Percentiles rank a stretch among this genome's conserved stretches.
phyloP scores from a whole-genome alignment of 2,888 invertebrate species.

The Caenorhabditis uteleia region DNA sequence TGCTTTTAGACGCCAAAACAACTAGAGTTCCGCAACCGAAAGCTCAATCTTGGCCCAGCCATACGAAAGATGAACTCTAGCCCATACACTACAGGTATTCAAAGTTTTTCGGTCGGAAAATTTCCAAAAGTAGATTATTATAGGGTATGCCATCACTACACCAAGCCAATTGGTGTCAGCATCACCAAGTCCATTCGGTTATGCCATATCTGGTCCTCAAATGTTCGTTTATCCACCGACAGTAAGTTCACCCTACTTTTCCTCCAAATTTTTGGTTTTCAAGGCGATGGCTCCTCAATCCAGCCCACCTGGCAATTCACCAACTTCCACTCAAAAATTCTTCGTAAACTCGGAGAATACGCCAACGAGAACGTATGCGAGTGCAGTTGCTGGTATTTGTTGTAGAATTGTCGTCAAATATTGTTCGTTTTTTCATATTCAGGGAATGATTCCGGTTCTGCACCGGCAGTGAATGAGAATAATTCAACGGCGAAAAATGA shows the following conservation, averaged over 20 bases:
- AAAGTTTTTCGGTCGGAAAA: neutral
- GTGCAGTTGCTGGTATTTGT: conserved; percentile 8
- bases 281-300: neutral
- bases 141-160: conserved; percentile 12
- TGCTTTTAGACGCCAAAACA: conserved; percentile 37
- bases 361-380: conserved; percentile 13
- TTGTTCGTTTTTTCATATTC: too few relatives aligned
- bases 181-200: conserved; percentile 16
- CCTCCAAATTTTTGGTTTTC: neutral
- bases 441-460: too few relatives aligned
- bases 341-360: conserved; percentile 1
- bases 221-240: conserved; percentile 29
- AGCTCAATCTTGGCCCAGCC: conserved; percentile 54
- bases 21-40: conserved; percentile 46
- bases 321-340: conserved; percentile 5
- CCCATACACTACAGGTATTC: conserved; percentile 13
- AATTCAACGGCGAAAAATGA: too few relatives aligned
- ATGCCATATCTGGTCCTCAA: conserved; percentile 6
- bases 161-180: conserved; percentile 11
- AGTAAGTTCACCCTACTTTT: neutral
- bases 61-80: conserved; percentile 38
- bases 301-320: conserved; percentile 4
- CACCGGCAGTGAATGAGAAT: too few relatives aligned
- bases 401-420: too few relatives aligned
- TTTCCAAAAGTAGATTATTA: neutral